Base-by-base conservation (phyloP, 2,797 vertebrate genomes). In the Hafferia zeledoni region DNA sequence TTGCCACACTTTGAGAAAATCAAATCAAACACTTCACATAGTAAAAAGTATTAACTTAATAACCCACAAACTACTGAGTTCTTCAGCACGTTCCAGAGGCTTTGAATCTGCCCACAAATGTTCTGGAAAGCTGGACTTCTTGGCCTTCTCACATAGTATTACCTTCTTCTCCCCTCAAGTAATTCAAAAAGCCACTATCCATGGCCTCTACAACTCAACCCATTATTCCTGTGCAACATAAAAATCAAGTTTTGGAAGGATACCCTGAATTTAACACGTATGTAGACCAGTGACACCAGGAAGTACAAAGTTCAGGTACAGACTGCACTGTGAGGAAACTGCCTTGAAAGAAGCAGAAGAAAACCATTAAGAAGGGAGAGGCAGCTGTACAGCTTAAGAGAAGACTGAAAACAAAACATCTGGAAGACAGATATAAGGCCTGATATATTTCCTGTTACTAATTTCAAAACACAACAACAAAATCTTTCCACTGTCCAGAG, bases 81-180 rank as follows among this genome's bases (percentile, higher is more conserved):
- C 10, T 81, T 91, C 16, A n/a, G 28, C 12, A 43, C 0, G 0
- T 59, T 63, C 16, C n/a, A 25, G 19, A 84, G 19, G 46, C n/a
- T 68, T 70, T 59, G 55, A 87, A 64, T 59, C 22, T 60, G 44
- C 30, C 70, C 11, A 50, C 9, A 77, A 44, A 47, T 7, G 13
- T 27, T 12, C 16, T 25, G 28, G 9, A 84, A 87, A 91, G 22
- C 33, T 43, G 35, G 61, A 77, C 23, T 43, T 44, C 46, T 60
- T 79, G 33, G n/a, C 41, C 18, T 85, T 85, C 43, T 63, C 43
- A 52, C 11, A 46, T 7, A 76, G 6, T 13, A 59, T 43, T 70
- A 9, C 14, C 27, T 87, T 75, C 12, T 41, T 52, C 20, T 76
- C 20, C 30, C 10, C 25, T 0, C 0, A 5, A 53, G 5, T 33